Percentiles rank a stretch among this genome's conserved stretches.
Evolutionary conservation across 2,113 vertebrate species (phyloP).

Genomic region (Canis aureus): DNA sequence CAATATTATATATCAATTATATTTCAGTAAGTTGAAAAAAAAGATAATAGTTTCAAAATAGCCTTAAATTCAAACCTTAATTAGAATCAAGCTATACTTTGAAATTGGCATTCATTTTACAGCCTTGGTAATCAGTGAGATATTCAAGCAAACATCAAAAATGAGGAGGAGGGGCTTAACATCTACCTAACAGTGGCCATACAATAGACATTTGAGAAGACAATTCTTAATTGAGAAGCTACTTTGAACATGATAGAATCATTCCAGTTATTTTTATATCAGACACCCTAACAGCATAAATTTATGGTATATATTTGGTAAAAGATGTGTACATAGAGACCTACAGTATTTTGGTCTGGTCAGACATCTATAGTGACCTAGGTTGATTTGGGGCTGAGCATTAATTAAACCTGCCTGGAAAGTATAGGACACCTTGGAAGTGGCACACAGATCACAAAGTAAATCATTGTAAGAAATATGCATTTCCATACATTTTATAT

Average conservation of each 20-base stretch:
- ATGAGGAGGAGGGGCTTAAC: conserved; percentile 2
- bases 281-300: conserved; percentile 2
- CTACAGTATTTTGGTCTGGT: background rate
- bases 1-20: background rate
- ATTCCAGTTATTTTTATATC: background rate
- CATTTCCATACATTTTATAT: conserved; percentile 7
- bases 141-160: background rate
- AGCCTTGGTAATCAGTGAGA: background rate
- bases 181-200: background rate
- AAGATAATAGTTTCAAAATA: background rate
- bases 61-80: background rate
- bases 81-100: background rate
- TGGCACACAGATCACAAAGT: conserved; percentile 48
- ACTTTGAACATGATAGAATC: background rate
- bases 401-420: conserved; percentile 64
- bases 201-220: conserved; percentile 40
- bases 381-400: conserved; percentile 52
- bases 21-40: background rate
- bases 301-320: background rate
- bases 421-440: conserved; percentile 9
- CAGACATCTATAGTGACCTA: conserved; percentile 50
- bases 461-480: conserved; percentile 21
- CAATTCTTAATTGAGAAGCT: background rate
- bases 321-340: background rate
- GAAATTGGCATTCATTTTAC: background rate